phyloP scores from a whole-genome alignment of 2,797 vertebrate genomes.

The Leptodactylus fallax region DNA sequence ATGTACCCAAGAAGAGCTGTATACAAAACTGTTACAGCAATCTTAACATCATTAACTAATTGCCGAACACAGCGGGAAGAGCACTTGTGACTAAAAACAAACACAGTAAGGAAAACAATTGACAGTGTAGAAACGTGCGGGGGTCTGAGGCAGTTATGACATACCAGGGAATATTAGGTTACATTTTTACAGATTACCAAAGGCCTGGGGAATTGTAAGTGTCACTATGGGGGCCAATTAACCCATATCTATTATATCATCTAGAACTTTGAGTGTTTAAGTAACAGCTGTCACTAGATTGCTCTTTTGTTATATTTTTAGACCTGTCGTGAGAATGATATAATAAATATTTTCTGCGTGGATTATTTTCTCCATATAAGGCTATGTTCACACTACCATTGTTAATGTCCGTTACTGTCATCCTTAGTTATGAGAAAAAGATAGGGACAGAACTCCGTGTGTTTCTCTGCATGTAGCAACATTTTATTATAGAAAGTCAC shows the following conservation, averaged over 20 bases:
- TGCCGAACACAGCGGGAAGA: conserved; percentile 41
- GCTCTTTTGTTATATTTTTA: not conserved
- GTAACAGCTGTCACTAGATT: not conserved
- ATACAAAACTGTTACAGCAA: conserved; percentile 39
- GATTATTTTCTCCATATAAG: no score
- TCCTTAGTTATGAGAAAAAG: no score
- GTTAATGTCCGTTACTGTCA: no score
- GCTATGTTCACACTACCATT: no score
- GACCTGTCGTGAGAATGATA: not conserved
- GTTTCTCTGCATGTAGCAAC: no score
- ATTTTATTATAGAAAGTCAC: no score
- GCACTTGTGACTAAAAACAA: conserved; percentile 51
- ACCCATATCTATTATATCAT: not conserved
- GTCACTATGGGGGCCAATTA: not conserved
- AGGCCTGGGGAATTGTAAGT: not conserved
- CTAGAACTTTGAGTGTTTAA: not conserved
- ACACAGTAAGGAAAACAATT: conserved; percentile 49
- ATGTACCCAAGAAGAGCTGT: conserved; percentile 38
- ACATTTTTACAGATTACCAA: conserved; percentile 15
- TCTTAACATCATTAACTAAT: conserved; percentile 55
- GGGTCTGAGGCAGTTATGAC: conserved; percentile 28
- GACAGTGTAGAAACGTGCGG: conserved; percentile 12
- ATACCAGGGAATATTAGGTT: conserved; percentile 23
- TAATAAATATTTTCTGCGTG: no score
- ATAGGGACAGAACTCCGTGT: no score